Percentiles rank a stretch among this genome's conserved stretches.
phyloP scores from a whole-genome alignment of 2,113 vertebrate species.

The Catharus fuscescens region DNA sequence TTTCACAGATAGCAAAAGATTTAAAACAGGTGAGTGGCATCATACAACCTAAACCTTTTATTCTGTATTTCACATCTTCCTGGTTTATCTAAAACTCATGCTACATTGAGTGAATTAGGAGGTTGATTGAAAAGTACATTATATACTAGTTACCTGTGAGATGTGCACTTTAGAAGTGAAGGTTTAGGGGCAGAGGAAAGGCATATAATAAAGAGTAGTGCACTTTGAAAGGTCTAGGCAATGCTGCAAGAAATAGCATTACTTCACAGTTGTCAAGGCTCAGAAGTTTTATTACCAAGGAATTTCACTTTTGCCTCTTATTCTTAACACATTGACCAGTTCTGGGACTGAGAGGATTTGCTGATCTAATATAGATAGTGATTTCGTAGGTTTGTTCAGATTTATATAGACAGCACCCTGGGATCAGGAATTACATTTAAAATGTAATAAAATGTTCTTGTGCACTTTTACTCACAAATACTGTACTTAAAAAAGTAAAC shows the following conservation, averaged over 20 bases:
- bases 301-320: conserved; percentile 80
- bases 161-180: conserved; percentile 67
- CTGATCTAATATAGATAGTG: conserved; percentile 86
- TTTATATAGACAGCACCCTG: conserved; percentile 82
- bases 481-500: conserved; percentile 85
- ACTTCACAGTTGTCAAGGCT: conserved; percentile 80
- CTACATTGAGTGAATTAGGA: conserved; percentile 48
- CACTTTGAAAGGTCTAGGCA: conserved; percentile 72
- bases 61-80: conserved; percentile 29
- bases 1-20: neutral
- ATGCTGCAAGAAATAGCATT: conserved; percentile 74
- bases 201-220: conserved; percentile 42
- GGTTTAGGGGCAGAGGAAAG: conserved; percentile 69
- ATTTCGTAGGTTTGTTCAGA: conserved; percentile 83
- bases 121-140: conserved; percentile 69
- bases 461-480: conserved; percentile 83
- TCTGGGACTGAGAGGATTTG: conserved; percentile 79
- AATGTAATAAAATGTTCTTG: conserved; percentile 84
- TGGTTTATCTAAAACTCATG: conserved; percentile 34
- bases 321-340: conserved; percentile 77
- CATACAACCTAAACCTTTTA: conserved; percentile 1
- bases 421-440: conserved; percentile 85
- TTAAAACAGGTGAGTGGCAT: conserved; percentile 27
- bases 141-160: conserved; percentile 62
- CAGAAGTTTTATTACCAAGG: conserved; percentile 84